Evolutionary conservation across 1,140 invertebrate genomes (phyloP), one percentile per base, ranked within the genome.

Genomic region (Anthonomus grandis): DNA sequence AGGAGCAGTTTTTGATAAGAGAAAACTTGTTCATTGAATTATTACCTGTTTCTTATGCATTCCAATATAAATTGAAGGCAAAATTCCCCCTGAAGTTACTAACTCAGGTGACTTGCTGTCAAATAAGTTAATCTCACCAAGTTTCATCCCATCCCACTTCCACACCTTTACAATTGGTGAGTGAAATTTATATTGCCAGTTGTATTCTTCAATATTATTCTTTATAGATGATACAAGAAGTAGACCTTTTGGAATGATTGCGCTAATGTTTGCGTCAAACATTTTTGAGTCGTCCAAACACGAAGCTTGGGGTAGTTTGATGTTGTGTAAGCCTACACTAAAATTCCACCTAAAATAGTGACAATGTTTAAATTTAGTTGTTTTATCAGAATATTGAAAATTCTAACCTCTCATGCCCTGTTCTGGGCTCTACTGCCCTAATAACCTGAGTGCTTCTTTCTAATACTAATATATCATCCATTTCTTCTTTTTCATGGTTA

Each of bases 251-350:
- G 89, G 88, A 55, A 92, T 75, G 18, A 86, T 77, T 2, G 88
- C 84, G 66, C 81, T 80, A 13, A 82, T 76, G 62, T 80, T 81
- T 54, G 79, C 77, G 66, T 83, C 77, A 22, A 72, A 70, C 23
- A 74, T 66, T 15, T 74, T 66, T 12, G 74, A 60, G 45, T 70
- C 57, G 45, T 70, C 57, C 5, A 59, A 50, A 50, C 50, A 64
- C 34, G 69, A 67, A 46, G 65, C 69, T 69, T 69, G 69, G 2
- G 71, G 62, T n/a, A 91, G 65, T 39, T 84, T 83, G 25, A 95
- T 62, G 60, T 94, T 85, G 75, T 94, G 88, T 57, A 91, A 85
- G 1, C 89, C 91, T 23, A 97, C 93, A 74, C 91, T 95, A 68
- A 95, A 97, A 77, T 97, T 96, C 94, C 94, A 97, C 66, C 90